Conservation (phyloP, 2,797 vertebrate species). For the Thalassophryne amazonica region DNA sequence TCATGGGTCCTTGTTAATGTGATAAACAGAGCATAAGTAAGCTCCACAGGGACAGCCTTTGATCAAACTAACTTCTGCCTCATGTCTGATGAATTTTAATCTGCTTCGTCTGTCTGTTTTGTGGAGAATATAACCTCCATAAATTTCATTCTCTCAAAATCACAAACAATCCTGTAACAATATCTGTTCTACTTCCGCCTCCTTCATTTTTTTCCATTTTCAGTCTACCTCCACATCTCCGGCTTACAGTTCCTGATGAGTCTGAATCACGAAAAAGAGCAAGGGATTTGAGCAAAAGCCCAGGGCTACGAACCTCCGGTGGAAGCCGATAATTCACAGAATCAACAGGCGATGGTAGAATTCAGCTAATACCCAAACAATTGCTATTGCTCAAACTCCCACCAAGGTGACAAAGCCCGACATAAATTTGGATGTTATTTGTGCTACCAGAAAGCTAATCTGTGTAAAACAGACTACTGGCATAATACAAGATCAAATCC, state of each 20-base stretch:
- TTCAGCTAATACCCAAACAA: conserved; percentile 60
- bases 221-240: conserved; percentile 28
- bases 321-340: conserved; percentile 58
- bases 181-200: conserved; percentile 16
- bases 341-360: conserved; percentile 37
- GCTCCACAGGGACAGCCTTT: conserved; percentile 40
- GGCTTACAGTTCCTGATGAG: conserved; percentile 41
- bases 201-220: conserved; percentile 19
- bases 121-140: conserved; percentile 6
- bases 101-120: conserved; percentile 16
- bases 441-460: conserved; percentile 28
- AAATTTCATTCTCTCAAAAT: conserved; percentile 9
- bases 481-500: conserved; percentile 8
- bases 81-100: conserved; percentile 23
- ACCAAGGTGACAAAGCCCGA: conserved; percentile 42
- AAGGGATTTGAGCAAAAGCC: conserved; percentile 43
- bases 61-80: conserved; percentile 28
- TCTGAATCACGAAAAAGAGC: conserved; percentile 40
- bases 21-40: conserved; percentile 42
- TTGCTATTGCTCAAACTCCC: conserved; percentile 26
- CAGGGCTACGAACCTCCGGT: conserved; percentile 24
- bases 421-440: conserved; percentile 36
- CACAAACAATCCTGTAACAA: conserved; percentile 1
- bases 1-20: conserved; percentile 36
- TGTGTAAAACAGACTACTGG: conserved; percentile 11